Conservation (phyloP, 2,113 vertebrate genomes). For the Notechis scutatus region DNA sequence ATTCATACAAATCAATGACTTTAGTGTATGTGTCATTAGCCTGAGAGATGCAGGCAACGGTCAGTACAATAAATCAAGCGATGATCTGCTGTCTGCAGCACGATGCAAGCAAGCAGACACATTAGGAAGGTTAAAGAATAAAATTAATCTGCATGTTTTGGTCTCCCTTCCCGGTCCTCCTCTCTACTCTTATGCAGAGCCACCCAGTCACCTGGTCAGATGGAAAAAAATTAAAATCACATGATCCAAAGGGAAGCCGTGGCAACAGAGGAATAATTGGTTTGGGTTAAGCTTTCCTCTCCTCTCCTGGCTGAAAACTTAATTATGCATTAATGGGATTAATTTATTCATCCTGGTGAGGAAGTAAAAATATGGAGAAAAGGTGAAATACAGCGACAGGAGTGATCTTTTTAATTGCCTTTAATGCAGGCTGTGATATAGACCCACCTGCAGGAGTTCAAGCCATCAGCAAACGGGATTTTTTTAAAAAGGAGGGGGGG, state of each 20-base stretch:
- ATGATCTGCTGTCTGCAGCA: conserved; percentile 96
- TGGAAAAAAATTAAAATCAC: conserved; percentile 73
- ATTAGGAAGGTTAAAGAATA: conserved; percentile 91
- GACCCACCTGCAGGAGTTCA: conserved; percentile 47
- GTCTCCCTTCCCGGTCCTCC: conserved; percentile 35
- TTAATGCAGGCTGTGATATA: conserved; percentile 54
- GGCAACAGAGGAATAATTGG: conserved; percentile 70
- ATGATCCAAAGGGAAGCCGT: conserved; percentile 67
- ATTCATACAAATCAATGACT: conserved; percentile 99
- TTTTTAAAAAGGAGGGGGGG: too few relatives aligned
- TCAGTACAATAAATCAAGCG: conserved; percentile 99
- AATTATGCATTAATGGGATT: conserved; percentile 78
- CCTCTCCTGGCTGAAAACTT: conserved; percentile 69
- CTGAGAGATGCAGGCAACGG: conserved; percentile 97
- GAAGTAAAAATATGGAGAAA: conserved; percentile 64
- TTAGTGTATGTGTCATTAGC: conserved; percentile 99
- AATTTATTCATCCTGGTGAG: conserved; percentile 70
- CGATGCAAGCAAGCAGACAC: conserved; percentile 89
- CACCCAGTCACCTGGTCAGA: conserved; percentile 76
- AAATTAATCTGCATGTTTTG: conserved; percentile 83
- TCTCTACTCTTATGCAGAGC: conserved; percentile 9
- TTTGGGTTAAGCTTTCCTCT: conserved; percentile 70
- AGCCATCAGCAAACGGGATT: conserved; percentile 22
- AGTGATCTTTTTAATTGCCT: conserved; percentile 68
- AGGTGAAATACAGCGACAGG: conserved; percentile 58